Evolutionary conservation across 2,113 vertebrate genomes (phyloP).

Genomic region (Acanthisitta chloris): DNA sequence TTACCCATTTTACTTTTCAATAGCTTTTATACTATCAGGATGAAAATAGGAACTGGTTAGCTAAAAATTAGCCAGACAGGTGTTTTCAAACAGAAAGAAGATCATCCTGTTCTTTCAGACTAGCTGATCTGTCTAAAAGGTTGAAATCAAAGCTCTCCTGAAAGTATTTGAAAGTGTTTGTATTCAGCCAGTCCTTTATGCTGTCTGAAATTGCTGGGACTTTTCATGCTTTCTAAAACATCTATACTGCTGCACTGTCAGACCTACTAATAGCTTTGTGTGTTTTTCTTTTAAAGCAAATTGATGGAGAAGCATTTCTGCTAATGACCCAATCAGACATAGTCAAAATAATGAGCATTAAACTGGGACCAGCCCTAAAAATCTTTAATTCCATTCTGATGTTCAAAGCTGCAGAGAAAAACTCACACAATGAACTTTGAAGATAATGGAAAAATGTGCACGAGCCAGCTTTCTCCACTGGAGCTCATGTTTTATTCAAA

Average conservation of each 20-base stretch:
- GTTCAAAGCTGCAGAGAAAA: conserved; percentile 88
- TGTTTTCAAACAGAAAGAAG: neutral
- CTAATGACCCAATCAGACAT: conserved; percentile 88
- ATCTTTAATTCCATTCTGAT: conserved; percentile 90
- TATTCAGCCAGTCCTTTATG: neutral
- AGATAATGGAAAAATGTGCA: conserved; percentile 18
- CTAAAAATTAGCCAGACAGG: neutral
- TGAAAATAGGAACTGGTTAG: neutral
- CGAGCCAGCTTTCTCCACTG: conserved; percentile 51
- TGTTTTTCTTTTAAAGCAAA: conserved; percentile 78
- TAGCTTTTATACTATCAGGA: neutral
- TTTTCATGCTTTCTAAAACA: neutral
- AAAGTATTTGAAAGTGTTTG: neutral
- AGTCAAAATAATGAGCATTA: conserved; percentile 90
- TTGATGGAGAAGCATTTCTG: conserved; percentile 88
- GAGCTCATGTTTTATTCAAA: conserved; percentile 79
- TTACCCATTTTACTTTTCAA: neutral
- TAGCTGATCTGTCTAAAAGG: neutral
- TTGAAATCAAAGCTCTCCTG: neutral
- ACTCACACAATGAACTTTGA: conserved; percentile 87
- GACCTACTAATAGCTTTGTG: neutral
- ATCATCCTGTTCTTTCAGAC: neutral
- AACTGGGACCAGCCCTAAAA: conserved; percentile 87
- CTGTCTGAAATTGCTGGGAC: neutral
- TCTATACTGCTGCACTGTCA: neutral